A percentile compares a stretch with the other conserved stretches of the same genome.
phyloP scores from a whole-genome alignment of 2,797 vertebrate species.

The Tamandua tetradactyla region DNA sequence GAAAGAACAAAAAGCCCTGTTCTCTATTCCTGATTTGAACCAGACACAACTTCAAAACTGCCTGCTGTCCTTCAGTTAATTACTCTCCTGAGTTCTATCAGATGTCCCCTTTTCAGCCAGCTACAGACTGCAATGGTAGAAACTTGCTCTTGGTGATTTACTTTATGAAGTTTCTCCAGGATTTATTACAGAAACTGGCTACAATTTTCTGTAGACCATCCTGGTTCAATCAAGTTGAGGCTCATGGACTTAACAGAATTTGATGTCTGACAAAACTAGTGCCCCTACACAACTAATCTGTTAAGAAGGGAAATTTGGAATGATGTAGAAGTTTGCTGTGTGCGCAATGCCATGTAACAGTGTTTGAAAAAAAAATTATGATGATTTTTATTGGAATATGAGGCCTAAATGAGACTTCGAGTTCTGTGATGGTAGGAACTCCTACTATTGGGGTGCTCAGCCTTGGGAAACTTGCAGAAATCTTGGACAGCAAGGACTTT shows the following conservation, averaged over 20 bases:
- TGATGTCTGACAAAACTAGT: conserved; percentile 23
- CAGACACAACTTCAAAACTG: conserved; percentile 67
- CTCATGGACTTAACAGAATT: conserved; percentile 13
- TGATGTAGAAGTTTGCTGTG: conserved; percentile 5
- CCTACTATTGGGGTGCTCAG: too few relatives aligned
- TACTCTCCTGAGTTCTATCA: conserved; percentile 60
- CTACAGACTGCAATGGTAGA: neutral
- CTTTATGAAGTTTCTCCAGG: conserved; percentile 42
- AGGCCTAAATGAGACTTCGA: neutral
- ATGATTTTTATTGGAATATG: conserved; percentile 4
- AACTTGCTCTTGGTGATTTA: neutral
- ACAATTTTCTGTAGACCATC: conserved; percentile 29
- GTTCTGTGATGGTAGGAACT: neutral
- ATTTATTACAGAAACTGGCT: conserved; percentile 32
- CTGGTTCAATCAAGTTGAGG: conserved; percentile 1
- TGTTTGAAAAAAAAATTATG: neutral
- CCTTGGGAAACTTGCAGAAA: conserved; percentile 7
- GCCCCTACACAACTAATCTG: neutral
- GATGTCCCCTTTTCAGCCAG: conserved; percentile 24
- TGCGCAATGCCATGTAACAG: neutral
- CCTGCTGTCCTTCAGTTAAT: conserved; percentile 52
- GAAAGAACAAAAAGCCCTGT: conserved; percentile 66
- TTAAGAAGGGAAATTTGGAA: conserved; percentile 15
- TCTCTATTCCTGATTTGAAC: conserved; percentile 71
- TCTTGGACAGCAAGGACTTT: neutral